Base-by-base conservation (phyloP, 2,888 invertebrate genomes). In the Heliconius ethilla region DNA sequence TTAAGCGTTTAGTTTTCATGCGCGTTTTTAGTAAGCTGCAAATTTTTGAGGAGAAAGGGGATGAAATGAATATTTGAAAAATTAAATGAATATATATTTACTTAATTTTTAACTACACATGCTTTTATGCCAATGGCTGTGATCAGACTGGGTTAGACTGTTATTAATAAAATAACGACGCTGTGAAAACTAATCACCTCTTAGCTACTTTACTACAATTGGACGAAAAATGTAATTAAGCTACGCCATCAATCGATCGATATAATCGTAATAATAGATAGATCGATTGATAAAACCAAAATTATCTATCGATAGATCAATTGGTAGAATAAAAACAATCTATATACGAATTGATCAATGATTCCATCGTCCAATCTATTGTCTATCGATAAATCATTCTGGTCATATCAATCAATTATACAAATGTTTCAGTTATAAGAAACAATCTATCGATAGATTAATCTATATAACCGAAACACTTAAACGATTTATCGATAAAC, bases 211-310 rank as follows among this genome's bases (percentile, higher is more conserved):
- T 84, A 81, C 93, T 92, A 92, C 91, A 80, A 86, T 90, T 93
- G 94, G 93, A 93, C 93, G 93, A 93, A 92, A 88, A 91, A 89
- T 89, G 84, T 90, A 89, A 90, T 89, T 88, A 89, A 88, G 87
- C 90, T 90, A 91, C 86, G 87, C 82, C 82, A 85, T 82, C 86
- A 90, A 89, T 88, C 88, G 89, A 89, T 86, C 70, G 72, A 76
- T 73, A 59, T 15, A 69, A 69, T 69, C 67, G 67, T 27, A 70
- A 70, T 29, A 40, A 72, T 72, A 33, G 72, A 72, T 25, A 59
- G 33, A 59, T 59, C 33, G 72, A 59, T 59, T 33, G n/a, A 59
- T 15, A n/a, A n/a, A 55, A 59, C n/a, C 72, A 59, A 37, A 59
- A 40, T 29, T 25, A 69, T 69, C 69, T 37, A 69, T 40, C 40